Base-by-base conservation (phyloP, 92 coral and sea anemone species). In the Palythoa grandiflora region DNA sequence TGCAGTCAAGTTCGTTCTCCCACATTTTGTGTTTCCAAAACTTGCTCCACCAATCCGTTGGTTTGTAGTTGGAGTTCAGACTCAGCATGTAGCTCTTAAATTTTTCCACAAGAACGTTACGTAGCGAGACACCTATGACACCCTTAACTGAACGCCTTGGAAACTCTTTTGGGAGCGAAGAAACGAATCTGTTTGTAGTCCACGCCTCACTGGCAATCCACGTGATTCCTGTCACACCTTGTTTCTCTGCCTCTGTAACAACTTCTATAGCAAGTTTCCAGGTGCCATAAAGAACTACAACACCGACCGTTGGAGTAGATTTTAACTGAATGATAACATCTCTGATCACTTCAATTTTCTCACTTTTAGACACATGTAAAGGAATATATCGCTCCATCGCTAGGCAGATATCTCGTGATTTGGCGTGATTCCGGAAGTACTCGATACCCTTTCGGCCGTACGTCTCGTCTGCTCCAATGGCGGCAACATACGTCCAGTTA, bases 121-220 rank as follows among this genome's bases (percentile, higher is more conserved):
- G 93, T 5, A 93, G 86, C 1, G 93, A 93, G 1, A 94, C 92
- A 0, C 98, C 98, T 7, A 94, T 78, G 68, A 93, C 85, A 20
- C 98, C 98, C 84, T 89, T 87, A 6, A 91, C 88, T 20, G 87
- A 75, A 6, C 93, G 87, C 38, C 7, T 78, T 37, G 79, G 78
- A 35, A 91, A 70, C 0, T 44, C 68, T 35, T 80, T 47, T 12
- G 61, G 38, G 20, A 57, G 85, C 37, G 83, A 70, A 3, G 91
- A 79, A 2, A 19, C 0, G 8, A 53, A 76, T 21, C 83, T 54
- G 20, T 91, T 50, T 0, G 83, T 78, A 19, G 93, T 95, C 98
- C 95, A 94, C 1, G 93, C 98, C 72, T 94, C 96, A 66, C 98
- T 94, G 3, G 95, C 96, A 38, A 94, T 87, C 95, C 98, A 94